Evolutionary conservation across 2,113 vertebrate genomes (phyloP).

Genomic region (Bujurquina vittata): DNA sequence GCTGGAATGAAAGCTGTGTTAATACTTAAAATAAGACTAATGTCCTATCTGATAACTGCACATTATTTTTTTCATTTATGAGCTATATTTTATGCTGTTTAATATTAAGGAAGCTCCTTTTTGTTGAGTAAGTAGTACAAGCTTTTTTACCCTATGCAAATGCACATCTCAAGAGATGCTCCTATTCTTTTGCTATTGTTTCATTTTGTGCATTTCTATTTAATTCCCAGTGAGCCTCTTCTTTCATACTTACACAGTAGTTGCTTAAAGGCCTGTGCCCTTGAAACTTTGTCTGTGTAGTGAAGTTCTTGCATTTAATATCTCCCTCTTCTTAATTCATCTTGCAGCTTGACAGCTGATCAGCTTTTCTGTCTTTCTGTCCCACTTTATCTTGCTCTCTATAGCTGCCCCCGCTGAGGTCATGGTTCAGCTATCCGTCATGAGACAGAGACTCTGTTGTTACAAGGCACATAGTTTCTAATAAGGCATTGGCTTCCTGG

Average conservation of each 20-base stretch:
- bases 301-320: neutral
- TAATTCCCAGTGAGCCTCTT: neutral
- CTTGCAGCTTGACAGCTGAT: constrained; percentile 1
- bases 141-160: constrained; percentile 1
- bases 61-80: neutral
- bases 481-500: neutral
- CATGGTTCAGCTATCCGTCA: neutral
- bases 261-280: neutral
- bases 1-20: neutral
- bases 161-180: constrained; percentile 12
- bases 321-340: constrained; percentile 4
- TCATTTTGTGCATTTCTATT: constrained; percentile 19
- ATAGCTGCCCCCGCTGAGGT: neutral
- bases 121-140: neutral
- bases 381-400: neutral
- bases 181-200: neutral
- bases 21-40: neutral
- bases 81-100: neutral
- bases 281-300: neutral
- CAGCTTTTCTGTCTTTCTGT: neutral
- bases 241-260: constrained; percentile 16
- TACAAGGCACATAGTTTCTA: neutral
- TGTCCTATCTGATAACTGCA: neutral
- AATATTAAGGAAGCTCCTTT: neutral
- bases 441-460: neutral